Base-by-base conservation (phyloP, 2,797 vertebrate species). In the Florisuga fusca region DNA sequence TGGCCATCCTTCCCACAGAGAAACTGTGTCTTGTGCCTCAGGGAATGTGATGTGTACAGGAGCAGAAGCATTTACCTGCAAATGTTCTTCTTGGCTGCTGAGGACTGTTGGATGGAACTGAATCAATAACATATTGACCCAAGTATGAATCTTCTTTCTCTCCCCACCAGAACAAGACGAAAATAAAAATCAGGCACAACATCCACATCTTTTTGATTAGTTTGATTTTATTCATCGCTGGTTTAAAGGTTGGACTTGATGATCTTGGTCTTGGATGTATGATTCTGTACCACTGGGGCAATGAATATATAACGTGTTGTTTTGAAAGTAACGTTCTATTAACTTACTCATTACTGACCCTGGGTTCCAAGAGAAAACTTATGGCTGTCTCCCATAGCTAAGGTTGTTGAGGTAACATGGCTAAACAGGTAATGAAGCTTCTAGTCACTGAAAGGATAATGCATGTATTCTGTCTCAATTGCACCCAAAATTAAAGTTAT, bases 21-120 rank as follows among this genome's bases (percentile, higher is more conserved):
- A 0, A 0, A 72, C 73, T 46, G 41, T 82, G 67, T 92, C 58
- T 66, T 78, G 66, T 78, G 64, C 69, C 68, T 33, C 34, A n/a
- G 19, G 58, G 46, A 46, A 23, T 62, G 50, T 50, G 90, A 92
- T 45, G 25, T 55, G 15, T 62, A 21, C 5, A 1, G 67, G 27
- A 94, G 38, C 55, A 81, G 88, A 86, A 81, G 17, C 18, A 45
- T 58, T 80, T 72, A 91, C 67, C 80, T 94, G 62, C 64, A 91
- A 66, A 43, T 26, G 41, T 8, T 74, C 77, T 36, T 78, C 58
- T 80, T 71, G 59, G 80, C 78, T 87, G 48, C 67, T 79, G 50
- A 74, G 41, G 33, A 21, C 64, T 59, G 48, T 45, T 43, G 57
- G 26, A 25, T 61, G 53, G 54, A 68, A 33, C 14, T 17, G 51